phyloP scores from a whole-genome alignment of 2,797 vertebrate species.

The Potorous gilbertii region DNA sequence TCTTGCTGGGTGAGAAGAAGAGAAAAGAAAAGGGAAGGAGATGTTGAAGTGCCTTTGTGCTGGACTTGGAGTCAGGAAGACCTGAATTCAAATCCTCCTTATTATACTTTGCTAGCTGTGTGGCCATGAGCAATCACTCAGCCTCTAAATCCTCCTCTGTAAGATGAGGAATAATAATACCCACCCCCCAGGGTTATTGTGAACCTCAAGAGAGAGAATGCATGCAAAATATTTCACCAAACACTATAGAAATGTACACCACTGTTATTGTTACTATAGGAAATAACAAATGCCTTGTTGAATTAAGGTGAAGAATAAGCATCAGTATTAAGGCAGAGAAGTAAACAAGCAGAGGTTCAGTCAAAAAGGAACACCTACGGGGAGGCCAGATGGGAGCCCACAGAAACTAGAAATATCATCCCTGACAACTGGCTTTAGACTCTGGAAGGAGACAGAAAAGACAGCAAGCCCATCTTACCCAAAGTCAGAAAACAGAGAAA shows the following conservation, averaged over 20 bases:
- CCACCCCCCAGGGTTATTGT: background rate
- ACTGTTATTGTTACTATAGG: background rate
- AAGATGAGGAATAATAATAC: background rate
- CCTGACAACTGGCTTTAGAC: background rate
- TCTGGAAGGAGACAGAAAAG: background rate
- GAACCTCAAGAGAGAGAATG: background rate
- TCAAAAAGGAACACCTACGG: background rate
- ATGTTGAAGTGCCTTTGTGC: background rate
- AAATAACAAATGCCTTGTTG: background rate
- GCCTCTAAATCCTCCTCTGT: background rate
- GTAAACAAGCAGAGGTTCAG: background rate
- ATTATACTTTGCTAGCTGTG: background rate
- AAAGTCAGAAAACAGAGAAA: background rate
- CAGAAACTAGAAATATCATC: background rate
- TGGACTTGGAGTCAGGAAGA: background rate
- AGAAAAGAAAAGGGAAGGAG: background rate
- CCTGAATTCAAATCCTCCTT: background rate
- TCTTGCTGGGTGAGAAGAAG: background rate
- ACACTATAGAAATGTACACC: background rate
- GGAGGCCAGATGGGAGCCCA: background rate
- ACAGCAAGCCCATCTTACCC: background rate
- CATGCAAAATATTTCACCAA: background rate
- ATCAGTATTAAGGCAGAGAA: background rate
- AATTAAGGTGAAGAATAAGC: background rate
- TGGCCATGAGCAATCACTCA: background rate